A percentile compares a stretch with the other conserved stretches of the same genome.
These are phyloP conservation scores for Lamproptera curius DNA, from an alignment of 2,888 invertebrate species.

Conservation along the genomic window DNA sequence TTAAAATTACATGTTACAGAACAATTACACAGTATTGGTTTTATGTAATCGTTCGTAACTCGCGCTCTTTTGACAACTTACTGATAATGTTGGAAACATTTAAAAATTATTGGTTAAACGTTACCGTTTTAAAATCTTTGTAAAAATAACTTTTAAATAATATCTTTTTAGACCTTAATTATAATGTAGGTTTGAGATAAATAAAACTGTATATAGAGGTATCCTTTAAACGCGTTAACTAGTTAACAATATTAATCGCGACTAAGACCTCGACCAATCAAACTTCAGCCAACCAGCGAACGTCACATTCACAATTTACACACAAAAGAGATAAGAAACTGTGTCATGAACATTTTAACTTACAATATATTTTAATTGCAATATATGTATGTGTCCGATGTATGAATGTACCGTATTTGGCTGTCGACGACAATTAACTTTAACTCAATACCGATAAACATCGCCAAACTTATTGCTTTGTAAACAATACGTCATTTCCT, in stretches of 20 bases:
- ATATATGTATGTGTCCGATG: neutral
- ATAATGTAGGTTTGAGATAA: too few species aligned
- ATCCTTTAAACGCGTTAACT: neutral
- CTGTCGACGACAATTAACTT: slow-evolving; percentile 30
- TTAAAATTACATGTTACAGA: too few species aligned
- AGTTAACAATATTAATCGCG: neutral
- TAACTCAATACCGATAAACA: slow-evolving; percentile 21
- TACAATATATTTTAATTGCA: slow-evolving; percentile 19
- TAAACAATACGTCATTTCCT: slow-evolving; percentile 16
- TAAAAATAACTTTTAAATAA: too few species aligned
- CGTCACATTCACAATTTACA: slow-evolving; percentile 32
- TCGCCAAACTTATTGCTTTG: slow-evolving; percentile 7
- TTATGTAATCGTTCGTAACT: too few species aligned
- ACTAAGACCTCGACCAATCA: slow-evolving; percentile 27
- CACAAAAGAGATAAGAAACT: slow-evolving; percentile 41
- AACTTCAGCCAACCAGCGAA: slow-evolving; percentile 34
- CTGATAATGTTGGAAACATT: neutral
- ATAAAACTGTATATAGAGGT: neutral
- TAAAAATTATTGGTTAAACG: neutral
- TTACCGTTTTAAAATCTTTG: too few species aligned
- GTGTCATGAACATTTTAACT: slow-evolving; percentile 49
- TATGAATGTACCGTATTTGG: too few species aligned
- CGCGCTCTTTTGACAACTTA: neutral
- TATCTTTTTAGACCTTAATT: too few species aligned
- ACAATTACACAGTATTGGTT: too few species aligned